Evolutionary conservation across 1,140 invertebrate genomes (phyloP), one percentile per base, ranked within the genome.

Genomic region (Drosophila busckii): DNA sequence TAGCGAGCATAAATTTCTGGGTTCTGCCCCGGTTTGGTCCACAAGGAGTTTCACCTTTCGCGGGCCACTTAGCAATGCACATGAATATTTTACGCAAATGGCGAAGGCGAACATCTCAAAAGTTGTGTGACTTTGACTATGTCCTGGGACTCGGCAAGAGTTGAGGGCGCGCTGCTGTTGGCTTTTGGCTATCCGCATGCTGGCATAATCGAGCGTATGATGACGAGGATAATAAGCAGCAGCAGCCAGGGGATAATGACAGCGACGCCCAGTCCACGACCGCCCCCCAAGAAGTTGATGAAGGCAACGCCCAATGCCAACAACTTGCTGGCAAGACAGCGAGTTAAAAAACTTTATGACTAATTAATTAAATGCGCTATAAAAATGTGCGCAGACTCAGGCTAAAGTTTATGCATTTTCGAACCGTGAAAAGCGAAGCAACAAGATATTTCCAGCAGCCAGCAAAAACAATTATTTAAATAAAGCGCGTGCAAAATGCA

Each of bases 301-400:
- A 68, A 64, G 55, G 50, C 56, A 16, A 3, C 35, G 23, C 23
- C 7, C 9, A 22, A 8, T 23, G 49, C 19, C 56, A 29, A 29
- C 63, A 73, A 54, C 45, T 80, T 73, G 49, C 55, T 42, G 6
- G 40, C 38, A 64, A 58, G 70, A 66, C n/a, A n/a, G n/a, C n/a
- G n/a, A n/a, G n/a, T n/a, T n/a, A 76, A 60, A 67, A 80, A 82
- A 82, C 70, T 82, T 82, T 82, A 71, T 71, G 75, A 82, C 76
- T 82, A 82, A 82, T 82, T 82, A 82, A 82, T 82, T 82, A 82
- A 82, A 82, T 82, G 69, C 75, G 70, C 76, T 82, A 70, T 78
- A 70, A 82, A 82, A 82, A 82, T 75, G 44, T 60, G 75, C 65
- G 60, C 41, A 46, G 4, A 12, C 12, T n/a, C 4, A 20, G 6